Conservation (phyloP, 1,140 invertebrate genomes). For the Helicoverpa zea region DNA sequence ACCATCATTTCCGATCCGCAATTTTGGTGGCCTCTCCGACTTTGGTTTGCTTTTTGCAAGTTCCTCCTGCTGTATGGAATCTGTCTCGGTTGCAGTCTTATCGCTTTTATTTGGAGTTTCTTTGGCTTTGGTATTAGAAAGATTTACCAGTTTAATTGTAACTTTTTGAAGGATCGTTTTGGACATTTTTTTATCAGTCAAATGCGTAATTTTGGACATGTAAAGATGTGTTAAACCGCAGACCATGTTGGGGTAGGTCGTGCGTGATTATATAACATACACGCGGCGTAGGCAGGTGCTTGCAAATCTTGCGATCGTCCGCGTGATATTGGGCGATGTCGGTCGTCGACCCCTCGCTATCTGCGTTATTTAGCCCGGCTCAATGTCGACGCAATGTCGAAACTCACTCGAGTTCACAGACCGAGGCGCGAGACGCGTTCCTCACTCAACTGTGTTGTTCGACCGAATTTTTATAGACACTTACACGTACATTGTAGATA, state of each 20-base stretch:
- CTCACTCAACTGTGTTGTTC: conserved; percentile 69
- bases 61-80: conserved; percentile 25
- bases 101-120: not conserved
- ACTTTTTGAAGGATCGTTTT: not conserved
- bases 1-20: conserved; percentile 73
- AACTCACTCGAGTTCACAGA: conserved; percentile 79
- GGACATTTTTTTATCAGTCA: not conserved
- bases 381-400: conserved; percentile 84
- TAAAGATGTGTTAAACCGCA: not conserved
- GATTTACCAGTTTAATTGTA: too few relatives aligned
- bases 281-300: conserved; percentile 68
- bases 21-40: conserved; percentile 62
- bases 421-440: conserved; percentile 72
- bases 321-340: conserved; percentile 81
- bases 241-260: conserved; percentile 62
- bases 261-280: conserved; percentile 66
- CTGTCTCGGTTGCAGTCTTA: not conserved
- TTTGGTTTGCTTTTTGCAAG: conserved; percentile 50
- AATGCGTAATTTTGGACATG: not conserved
- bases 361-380: conserved; percentile 82
- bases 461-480: conserved; percentile 68
- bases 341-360: conserved; percentile 80
- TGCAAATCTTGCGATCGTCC: conserved; percentile 68
- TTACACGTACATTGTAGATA: conserved; percentile 31
- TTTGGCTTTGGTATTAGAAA: not conserved